Evolutionary conservation across 2,888 invertebrate genomes (phyloP).

Genomic region (Eustalomyia histrio): DNA sequence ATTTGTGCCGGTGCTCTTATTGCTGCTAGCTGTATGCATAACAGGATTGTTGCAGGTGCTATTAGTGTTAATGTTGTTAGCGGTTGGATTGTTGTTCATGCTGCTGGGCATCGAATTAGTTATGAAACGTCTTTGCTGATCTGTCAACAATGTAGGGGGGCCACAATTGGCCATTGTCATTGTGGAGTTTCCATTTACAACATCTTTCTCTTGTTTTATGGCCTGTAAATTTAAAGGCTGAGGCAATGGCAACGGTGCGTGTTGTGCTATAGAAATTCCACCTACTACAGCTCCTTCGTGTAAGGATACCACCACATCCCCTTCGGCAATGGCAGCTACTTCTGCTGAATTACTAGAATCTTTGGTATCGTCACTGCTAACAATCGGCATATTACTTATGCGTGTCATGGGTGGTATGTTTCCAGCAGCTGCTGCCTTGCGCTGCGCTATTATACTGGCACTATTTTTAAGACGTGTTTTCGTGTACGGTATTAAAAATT

Average conservation of each 20-base stretch:
- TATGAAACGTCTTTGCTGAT: slow-evolving; percentile 51
- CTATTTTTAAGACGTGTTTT: slow-evolving; percentile 71
- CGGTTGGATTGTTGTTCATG: slow-evolving; percentile 38
- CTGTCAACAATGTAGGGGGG: slow-evolving; percentile 65
- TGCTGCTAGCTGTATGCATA: slow-evolving; percentile 16
- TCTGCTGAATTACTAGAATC: slow-evolving; percentile 68
- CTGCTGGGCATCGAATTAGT: slow-evolving; percentile 13
- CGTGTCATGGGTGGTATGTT: slow-evolving; percentile 70
- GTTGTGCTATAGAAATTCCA: slow-evolving; percentile 35
- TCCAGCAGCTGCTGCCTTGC: slow-evolving; percentile 60
- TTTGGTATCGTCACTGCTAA: slow-evolving; percentile 72
- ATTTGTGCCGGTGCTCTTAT: slow-evolving; percentile 31
- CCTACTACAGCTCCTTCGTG: slow-evolving; percentile 61
- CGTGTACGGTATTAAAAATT: slow-evolving; percentile 75
- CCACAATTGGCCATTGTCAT: slow-evolving; percentile 65
- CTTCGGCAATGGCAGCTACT: slow-evolving; percentile 67
- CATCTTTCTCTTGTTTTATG: slow-evolving; percentile 59
- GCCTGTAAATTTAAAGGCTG: slow-evolving; percentile 56
- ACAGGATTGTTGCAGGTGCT: slow-evolving; percentile 26
- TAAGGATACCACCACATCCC: slow-evolving; percentile 70
- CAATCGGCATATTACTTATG: slow-evolving; percentile 70
- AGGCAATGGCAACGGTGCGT: slow-evolving; percentile 53
- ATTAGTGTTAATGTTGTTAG: slow-evolving; percentile 34
- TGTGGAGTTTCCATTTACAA: slow-evolving; percentile 57
- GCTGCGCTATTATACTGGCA: slow-evolving; percentile 63